Evolutionary conservation across 2,113 vertebrate species (phyloP).

Genomic region (Telmatochromis sp.): DNA sequence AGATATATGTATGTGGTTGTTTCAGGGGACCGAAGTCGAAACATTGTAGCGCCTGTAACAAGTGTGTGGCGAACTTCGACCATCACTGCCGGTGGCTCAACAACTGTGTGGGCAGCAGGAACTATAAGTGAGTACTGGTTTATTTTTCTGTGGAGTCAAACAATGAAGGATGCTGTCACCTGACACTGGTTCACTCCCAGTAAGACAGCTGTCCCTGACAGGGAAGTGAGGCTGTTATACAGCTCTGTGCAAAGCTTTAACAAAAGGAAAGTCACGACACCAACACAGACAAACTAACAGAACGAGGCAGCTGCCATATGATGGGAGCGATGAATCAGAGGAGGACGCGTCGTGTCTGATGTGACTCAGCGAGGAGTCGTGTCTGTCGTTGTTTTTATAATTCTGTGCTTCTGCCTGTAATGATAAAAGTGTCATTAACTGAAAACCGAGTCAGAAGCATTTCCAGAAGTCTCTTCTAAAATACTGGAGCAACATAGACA

Average conservation of each 20-base stretch:
- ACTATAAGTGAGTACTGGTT: conserved; percentile 80
- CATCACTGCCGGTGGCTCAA: conserved; percentile 99
- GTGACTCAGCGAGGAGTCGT: background rate
- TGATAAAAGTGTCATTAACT: background rate
- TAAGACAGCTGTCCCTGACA: background rate
- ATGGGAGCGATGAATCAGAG: background rate
- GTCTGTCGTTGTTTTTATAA: background rate
- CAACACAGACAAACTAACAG: background rate
- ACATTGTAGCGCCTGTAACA: conserved; percentile 96
- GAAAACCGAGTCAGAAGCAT: background rate
- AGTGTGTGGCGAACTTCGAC: conserved; percentile 93
- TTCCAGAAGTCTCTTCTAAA: fast-evolving
- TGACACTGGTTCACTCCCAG: background rate
- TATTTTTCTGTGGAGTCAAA: background rate
- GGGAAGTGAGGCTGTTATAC: background rate
- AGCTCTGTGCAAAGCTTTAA: background rate
- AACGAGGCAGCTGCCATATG: background rate
- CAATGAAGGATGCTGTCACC: background rate
- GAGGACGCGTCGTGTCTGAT: background rate
- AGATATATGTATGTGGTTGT: background rate
- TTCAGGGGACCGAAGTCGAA: conserved; percentile 88
- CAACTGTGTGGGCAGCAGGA: conserved; percentile 96
- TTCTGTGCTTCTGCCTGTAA: background rate
- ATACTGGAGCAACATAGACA: background rate
- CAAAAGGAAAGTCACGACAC: background rate